phyloP scores from a whole-genome alignment of 2,888 invertebrate genomes.

The Luperina testacea region DNA sequence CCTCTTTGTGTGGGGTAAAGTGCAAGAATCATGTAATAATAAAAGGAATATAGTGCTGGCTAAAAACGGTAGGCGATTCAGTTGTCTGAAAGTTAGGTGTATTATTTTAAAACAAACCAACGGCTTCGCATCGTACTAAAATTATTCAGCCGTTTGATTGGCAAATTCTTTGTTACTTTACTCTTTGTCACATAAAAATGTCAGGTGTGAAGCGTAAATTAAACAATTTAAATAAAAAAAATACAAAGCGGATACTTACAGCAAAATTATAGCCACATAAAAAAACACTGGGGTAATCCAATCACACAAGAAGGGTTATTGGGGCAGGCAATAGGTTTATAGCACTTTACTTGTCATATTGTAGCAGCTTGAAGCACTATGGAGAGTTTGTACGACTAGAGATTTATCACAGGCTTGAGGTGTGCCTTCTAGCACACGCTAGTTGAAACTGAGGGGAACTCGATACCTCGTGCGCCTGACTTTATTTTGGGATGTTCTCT shows the following conservation, averaged over 20 bases:
- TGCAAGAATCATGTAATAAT: background rate
- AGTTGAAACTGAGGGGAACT: constrained; percentile 84
- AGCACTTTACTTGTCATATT: constrained; percentile 86
- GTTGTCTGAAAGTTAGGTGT: background rate
- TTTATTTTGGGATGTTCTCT: constrained; percentile 83
- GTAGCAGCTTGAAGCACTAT: constrained; percentile 74
- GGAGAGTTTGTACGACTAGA: constrained; percentile 78
- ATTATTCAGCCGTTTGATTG: constrained; percentile 11
- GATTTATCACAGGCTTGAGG: constrained; percentile 82
- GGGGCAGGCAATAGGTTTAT: constrained; percentile 64
- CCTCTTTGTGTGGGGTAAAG: constrained; percentile 15
- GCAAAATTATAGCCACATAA: constrained; percentile 79
- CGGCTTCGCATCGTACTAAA: constrained; percentile 6
- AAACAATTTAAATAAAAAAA: constrained; percentile 49
- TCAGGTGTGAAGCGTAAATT: constrained; percentile 30
- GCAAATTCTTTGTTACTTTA: constrained; percentile 23
- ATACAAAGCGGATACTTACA: constrained; percentile 85
- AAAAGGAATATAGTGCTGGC: background rate
- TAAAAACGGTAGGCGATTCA: constrained; percentile 3
- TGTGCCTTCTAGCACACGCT: constrained; percentile 75
- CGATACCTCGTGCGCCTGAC: constrained; percentile 82
- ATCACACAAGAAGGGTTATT: constrained; percentile 78
- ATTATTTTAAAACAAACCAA: constrained; percentile 34
- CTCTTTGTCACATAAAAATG: constrained; percentile 17
- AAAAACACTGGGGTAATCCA: constrained; percentile 79